Base-by-base conservation (phyloP, 2,888 invertebrate genomes). In the Sphaerophoria rueppellii region DNA sequence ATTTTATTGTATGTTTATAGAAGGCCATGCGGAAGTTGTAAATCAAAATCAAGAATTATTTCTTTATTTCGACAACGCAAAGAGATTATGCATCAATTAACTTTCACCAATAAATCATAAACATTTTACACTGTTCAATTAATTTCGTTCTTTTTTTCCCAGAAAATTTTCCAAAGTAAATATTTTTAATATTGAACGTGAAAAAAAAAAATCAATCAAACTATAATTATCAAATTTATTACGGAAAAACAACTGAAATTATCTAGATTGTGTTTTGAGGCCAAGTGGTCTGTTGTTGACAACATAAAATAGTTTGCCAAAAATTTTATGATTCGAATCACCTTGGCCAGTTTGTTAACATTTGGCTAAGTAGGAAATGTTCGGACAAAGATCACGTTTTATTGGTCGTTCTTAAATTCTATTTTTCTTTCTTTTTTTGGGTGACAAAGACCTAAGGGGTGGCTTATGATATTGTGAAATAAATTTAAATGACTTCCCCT, bases 291-390 rank as follows among this genome's bases (percentile, higher is more conserved):
- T 52, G 37, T 65, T 67, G 60, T 60, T 79, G 78, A 67, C 16
- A 55, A 60, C 46, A 48, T 6, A 34, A 2, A 14, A 57, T 57
- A 50, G 11, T 61, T 69, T 74, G 74, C 40, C 69, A 69, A 79
- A 72, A 60, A 54, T 11, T 78, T 65, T 58, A 72, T 60, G 58
- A 60, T 14, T 72, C 35, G 46, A 52, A 43, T 72, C 63, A 74
- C 79, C 79, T 80, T 80, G 79, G 61, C 54, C 55, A 60, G 73
- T 73, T 73, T 79, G 54, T 79, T 69, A 55, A 12, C 74, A 50
- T 63, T 55, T 60, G 32, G 50, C 50, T 48, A 65, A 63, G n/a
- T 50, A 75, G 65, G 74, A 80, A 80, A 73, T 63, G 48, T 69
- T 11, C 40, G 57, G 4, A 43, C 52, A 35, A 63, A 52, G 14